Conservation (phyloP, 2,888 invertebrate genomes). For the Drosophila quinaria region DNA sequence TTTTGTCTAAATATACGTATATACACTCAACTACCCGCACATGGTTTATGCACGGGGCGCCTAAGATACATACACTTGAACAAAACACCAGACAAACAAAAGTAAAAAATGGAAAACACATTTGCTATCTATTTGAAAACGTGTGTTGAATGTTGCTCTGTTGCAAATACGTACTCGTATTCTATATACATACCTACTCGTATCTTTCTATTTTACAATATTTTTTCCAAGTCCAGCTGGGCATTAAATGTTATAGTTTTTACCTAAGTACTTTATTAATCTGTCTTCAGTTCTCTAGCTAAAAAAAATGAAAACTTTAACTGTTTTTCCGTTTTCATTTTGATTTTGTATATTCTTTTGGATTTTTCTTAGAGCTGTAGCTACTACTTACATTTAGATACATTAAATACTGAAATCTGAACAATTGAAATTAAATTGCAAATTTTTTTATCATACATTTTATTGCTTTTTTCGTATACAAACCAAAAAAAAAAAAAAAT, state of each 20-base stretch:
- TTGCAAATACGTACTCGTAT: constrained; percentile 32
- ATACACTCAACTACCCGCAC: constrained; percentile 47
- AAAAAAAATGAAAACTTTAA: constrained; percentile 10
- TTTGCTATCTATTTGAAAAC: constrained; percentile 57
- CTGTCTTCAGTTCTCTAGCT: constrained; percentile 23
- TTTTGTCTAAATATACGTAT: constrained; percentile 17
- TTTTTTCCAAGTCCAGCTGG: constrained; percentile 18
- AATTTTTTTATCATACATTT: constrained; percentile 68
- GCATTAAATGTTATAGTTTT: constrained; percentile 31
- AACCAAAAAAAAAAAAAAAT: constrained; percentile 28
- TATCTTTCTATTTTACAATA: constrained; percentile 18
- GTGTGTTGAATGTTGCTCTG: constrained; percentile 66
- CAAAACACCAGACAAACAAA: constrained; percentile 9
- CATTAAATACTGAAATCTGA: constrained; percentile 43
- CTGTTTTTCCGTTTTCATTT: constrained; percentile 9
- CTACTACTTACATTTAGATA: constrained; percentile 38
- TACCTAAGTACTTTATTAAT: constrained; percentile 2
- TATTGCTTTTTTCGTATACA: constrained; percentile 64
- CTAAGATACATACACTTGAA: constrained; percentile 20
- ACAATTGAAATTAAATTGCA: constrained; percentile 67
- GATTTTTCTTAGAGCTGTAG: constrained; percentile 56
- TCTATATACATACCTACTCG: constrained; percentile 9
- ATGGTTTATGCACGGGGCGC: constrained; percentile 58
- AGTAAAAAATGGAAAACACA: constrained; percentile 3
- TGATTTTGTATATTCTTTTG: not conserved